Evolutionary conservation across 2,113 vertebrate species (phyloP).

Genomic region (Thermophis baileyi): DNA sequence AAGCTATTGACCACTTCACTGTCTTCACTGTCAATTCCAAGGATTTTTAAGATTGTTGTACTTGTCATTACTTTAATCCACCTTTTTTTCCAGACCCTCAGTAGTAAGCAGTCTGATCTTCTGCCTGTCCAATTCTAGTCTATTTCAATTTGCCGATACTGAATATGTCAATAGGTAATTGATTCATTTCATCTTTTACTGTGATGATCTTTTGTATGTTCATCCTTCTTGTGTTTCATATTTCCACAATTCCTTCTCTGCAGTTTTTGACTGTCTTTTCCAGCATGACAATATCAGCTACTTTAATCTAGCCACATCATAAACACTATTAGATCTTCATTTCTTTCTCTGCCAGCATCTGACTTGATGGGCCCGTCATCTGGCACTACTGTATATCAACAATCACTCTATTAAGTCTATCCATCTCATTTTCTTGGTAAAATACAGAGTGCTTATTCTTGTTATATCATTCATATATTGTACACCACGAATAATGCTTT

Average conservation of each 20-base stretch:
- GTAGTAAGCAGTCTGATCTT: neutral
- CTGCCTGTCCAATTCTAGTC: neutral
- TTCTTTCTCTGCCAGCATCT: neutral
- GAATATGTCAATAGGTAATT: neutral
- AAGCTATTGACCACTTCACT: neutral
- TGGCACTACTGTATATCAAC: neutral
- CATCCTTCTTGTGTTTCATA: neutral
- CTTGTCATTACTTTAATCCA: neutral
- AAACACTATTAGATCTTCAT: neutral
- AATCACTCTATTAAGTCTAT: neutral
- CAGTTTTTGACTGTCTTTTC: neutral
- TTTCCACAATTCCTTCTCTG: neutral
- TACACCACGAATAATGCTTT: neutral
- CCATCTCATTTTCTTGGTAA: neutral
- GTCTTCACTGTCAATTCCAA: neutral
- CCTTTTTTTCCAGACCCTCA: neutral
- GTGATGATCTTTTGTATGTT: neutral
- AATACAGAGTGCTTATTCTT: neutral
- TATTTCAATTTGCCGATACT: neutral
- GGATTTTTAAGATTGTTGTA: neutral
- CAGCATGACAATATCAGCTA: neutral
- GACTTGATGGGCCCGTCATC: neutral
- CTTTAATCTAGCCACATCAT: neutral
- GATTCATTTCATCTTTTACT: neutral
- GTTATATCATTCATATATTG: neutral